phyloP scores from a whole-genome alignment of 2,888 invertebrate genomes.

The Lithodes maja region DNA sequence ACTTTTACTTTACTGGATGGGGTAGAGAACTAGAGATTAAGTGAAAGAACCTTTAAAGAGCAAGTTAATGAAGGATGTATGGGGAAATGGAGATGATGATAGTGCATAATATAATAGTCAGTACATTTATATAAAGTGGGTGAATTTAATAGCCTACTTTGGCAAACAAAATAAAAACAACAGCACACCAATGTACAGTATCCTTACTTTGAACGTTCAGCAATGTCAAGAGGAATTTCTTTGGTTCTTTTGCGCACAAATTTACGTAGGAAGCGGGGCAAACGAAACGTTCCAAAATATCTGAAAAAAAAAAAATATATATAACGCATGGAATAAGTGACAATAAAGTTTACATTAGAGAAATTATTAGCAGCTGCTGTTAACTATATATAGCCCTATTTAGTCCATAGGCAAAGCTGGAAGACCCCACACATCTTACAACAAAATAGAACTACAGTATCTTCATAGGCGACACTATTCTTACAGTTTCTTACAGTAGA shows the following conservation, averaged over 20 bases:
- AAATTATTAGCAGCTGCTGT: no score
- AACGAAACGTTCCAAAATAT: neutral
- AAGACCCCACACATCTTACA: no score
- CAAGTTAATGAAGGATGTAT: neutral
- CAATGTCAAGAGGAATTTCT: constrained; percentile 9
- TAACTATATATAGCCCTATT: no score
- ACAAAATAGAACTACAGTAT: no score
- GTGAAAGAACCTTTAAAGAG: neutral
- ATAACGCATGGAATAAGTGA: no score
- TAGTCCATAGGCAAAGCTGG: no score
- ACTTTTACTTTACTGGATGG: no score
- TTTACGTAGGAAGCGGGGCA: constrained; percentile 39
- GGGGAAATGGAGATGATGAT: neutral
- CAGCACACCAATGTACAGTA: neutral
- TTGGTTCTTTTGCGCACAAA: constrained; percentile 22
- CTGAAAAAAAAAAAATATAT: no score
- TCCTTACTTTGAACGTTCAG: constrained; percentile 17
- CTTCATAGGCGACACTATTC: no score
- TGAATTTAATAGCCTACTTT: neutral
- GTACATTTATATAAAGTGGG: neutral
- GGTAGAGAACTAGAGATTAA: no score
- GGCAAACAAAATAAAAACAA: neutral
- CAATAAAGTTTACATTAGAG: no score
- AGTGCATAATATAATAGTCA: neutral
- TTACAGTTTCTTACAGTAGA: no score